Conservation (phyloP, 2,888 invertebrate species). For the Metellina segmentata region DNA sequence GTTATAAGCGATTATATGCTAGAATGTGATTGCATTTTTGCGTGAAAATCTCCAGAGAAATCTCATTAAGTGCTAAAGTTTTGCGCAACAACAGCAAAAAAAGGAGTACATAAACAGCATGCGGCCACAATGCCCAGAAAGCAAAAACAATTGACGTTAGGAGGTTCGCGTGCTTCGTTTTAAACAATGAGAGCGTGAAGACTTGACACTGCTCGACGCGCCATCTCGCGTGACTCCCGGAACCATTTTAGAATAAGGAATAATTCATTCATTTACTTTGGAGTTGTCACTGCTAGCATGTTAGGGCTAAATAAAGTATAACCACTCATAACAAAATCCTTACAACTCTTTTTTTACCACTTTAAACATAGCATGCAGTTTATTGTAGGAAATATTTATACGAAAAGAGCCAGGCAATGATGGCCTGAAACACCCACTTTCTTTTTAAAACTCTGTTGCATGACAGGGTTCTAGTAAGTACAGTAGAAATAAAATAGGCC, state of each 20-base stretch:
- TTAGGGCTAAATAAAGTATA: constrained; percentile 31
- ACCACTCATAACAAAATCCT: constrained; percentile 40
- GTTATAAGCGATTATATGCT: constrained; percentile 57
- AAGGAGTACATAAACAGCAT: constrained; percentile 2
- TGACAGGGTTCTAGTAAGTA: too few species aligned
- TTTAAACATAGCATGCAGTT: not conserved
- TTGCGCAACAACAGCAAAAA: constrained; percentile 40
- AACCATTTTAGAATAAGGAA: constrained; percentile 57
- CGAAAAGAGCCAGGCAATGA: too few species aligned
- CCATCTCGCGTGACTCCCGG: constrained; percentile 51
- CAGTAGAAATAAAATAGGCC: too few species aligned
- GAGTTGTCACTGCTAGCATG: constrained; percentile 46
- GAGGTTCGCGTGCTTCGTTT: constrained; percentile 47
- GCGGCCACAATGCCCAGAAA: constrained; percentile 15
- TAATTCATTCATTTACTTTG: constrained; percentile 59
- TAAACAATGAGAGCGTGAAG: constrained; percentile 59
- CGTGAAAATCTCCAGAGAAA: constrained; percentile 60
- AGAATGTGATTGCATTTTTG: constrained; percentile 59
- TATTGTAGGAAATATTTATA: too few species aligned
- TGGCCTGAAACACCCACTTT: too few species aligned
- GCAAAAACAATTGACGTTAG: constrained; percentile 65
- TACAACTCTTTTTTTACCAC: not conserved
- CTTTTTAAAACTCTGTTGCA: too few species aligned
- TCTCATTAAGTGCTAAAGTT: constrained; percentile 70
- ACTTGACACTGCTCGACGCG: constrained; percentile 57